Base-by-base conservation (phyloP, 2,113 vertebrate species). In the Poeciliopsis prolifica region DNA sequence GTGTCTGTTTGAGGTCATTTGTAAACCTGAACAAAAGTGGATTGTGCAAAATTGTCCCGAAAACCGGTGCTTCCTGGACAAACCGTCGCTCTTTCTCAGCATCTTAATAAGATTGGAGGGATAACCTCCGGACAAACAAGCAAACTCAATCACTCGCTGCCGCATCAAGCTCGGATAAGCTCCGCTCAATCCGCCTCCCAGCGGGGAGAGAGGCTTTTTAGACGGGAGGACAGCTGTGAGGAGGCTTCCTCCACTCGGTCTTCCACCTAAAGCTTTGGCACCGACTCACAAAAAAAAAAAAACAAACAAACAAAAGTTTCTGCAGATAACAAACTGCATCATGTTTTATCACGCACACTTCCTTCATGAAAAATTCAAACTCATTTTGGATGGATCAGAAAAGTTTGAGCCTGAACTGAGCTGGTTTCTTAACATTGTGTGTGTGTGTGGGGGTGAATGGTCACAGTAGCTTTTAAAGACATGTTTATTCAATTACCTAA, bases 401-500 rank as follows among this genome's bases (percentile, higher is more conserved):
- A 58, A n/a, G 22, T 58, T 58, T 58, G 51, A 58, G 51, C 24
- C 51, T 58, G 51, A 54, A 24, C 51, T 54, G 51, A 54, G 5
- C 4, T 54, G 22, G 5, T 54, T 7, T n/a, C 19, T 54, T n/a
- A 58, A n/a, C 24, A 11, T 24, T 54, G 51, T 24, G 15, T 54
- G 19, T 19, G 42, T 15, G 42, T 17, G 42, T 3, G 3, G 30
- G 30, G 3, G 30, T 44, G 3, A 44, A 44, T 54, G 51, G 17
- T 1, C 22, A 19, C 17, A n/a, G 17, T 48, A 48, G 51, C 51
- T n/a, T 58, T 24, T 58, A 54, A 68, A 31, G 31, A 33, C 30
- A 22, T 31, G 28, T 29, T 6, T 31, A 14, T 30, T 73, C 3
- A 28, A 64, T 61, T 64, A 63, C 42, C 54, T 82, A 68, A 79